Evolutionary conservation across 2,888 invertebrate species (phyloP), one percentile per base, ranked within the genome.

Genomic region (Drosophila rubida): DNA sequence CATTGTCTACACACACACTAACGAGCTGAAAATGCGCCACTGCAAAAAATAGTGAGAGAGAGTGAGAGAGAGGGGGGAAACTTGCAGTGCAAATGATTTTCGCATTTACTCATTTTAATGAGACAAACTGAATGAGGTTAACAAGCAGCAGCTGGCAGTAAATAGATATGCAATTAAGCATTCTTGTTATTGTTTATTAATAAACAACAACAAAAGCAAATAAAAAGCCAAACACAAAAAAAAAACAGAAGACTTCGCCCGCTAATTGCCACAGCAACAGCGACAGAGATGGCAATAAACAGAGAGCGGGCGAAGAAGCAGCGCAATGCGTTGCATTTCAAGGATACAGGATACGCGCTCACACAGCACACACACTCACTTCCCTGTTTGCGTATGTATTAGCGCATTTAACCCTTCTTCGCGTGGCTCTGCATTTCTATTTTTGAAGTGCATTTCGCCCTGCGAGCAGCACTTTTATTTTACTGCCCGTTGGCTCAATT

Each of bases 401-500:
- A 55, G 63, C 75, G 55, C 66, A 59, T 79, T 79, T 75, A 79
- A 82, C 79, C 83, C 78, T 66, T 81, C 74, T 69, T 65, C 23
- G 11, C 16, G 27, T 32, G 42, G 50, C 55, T 73, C 39, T 59
- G 62, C 63, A 65, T 75, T 86, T 88, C 88, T 82, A 82, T 83
- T 83, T 83, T 77, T 80, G 75, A 87, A 83, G 87, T 88, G 88
- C 88, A 88, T 80, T 84, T 68, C 69, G 58, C 61, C 61, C 73
- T 69, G 63, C 50, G 27, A 80, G 62, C 80, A 65, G 60, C 49
- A 51, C 66, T 69, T 80, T 76, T 69, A 78, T 76, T 83, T 57
- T 14, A 72, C 84, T 88, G 84, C 74, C 81, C 88, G 75, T 67
- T 80, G 88, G 68, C 86, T 83, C 67, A 83, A 88, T 83, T 83